Base-by-base conservation (phyloP, 2,797 vertebrate species). In the Babyrousa celebensis region DNA sequence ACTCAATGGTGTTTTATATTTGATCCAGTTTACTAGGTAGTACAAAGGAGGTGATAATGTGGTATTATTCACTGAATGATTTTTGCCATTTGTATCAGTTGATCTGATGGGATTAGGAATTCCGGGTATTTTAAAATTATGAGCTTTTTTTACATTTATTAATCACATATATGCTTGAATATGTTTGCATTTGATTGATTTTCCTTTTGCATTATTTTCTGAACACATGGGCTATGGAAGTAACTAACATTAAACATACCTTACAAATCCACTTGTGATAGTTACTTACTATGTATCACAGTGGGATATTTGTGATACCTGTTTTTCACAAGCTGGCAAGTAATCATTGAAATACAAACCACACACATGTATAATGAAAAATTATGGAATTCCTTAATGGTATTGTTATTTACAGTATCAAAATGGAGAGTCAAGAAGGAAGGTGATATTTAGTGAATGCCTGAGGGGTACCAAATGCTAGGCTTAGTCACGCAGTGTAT, bases 311-410 rank as follows among this genome's bases (percentile, higher is more conserved):
- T 92, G 58, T 92, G 54, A 54, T 89, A 85, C n/a, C 96, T 68
- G 91, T 93, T 94, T 72, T 93, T 84, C 96, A 93, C 3, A 82
- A 40, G 58, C 52, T 70, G 48, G 21, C 62, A 86, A 67, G 16
- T 89, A 96, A 86, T 94, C 60, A 77, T 54, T 94, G 67, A 88
- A 92, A 89, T 94, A 71, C 40, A 96, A 92, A 92, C 63, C 79
- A 90, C 11, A 82, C 1, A 21, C 15, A 48, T 72, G 63, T 74
- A 91, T 78, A 91, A 94, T 92, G 89, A 87, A 77, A 96, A 93
- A 94, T 95, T 93, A 84, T 80, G n/a, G 52, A 89, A 96, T 96
- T 96, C 54, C 52, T 18, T 91, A 91, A 89, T 29, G 72, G 43
- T 93, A 71, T 83, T 94, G 65, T 93, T 60, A 89, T 94, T 93